A percentile compares a stretch with the other conserved stretches of the same genome.
Evolutionary conservation across 2,797 vertebrate genomes (phyloP).

Genomic region (Liasis olivaceus): DNA sequence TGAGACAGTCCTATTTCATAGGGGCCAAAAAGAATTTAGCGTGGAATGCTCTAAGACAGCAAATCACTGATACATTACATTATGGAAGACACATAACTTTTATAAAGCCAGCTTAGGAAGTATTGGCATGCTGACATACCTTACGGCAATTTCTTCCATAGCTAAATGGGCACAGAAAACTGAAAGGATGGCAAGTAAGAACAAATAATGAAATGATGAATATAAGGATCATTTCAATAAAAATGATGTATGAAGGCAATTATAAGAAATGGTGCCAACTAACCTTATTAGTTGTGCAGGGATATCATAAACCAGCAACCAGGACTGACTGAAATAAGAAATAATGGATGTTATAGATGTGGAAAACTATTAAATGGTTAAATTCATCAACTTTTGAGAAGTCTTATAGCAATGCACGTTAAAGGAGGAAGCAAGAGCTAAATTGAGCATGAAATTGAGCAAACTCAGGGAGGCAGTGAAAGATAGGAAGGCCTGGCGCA

Average conservation of each 20-base stretch:
- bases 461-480: too few relatives aligned
- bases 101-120: background rate
- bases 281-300: background rate
- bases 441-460: too few relatives aligned
- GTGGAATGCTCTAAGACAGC: background rate
- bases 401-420: background rate
- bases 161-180: background rate
- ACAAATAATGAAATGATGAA: background rate
- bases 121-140: background rate
- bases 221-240: slow-evolving; percentile 4
- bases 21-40: background rate
- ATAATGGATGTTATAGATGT: background rate
- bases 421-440: background rate
- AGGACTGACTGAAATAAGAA: background rate
- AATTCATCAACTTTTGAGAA: background rate
- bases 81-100: background rate
- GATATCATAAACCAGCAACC: background rate
- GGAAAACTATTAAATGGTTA: background rate
- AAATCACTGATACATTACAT: background rate
- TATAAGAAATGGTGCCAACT: background rate
- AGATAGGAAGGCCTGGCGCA: too few relatives aligned
- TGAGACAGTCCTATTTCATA: background rate
- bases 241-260: slow-evolving; percentile 3
- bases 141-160: background rate
- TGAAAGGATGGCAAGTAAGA: background rate